Percentiles rank a stretch among this genome's conserved stretches.
Conservation (phyloP, 2,888 invertebrate genomes). For the Cacoxenus indagator region DNA sequence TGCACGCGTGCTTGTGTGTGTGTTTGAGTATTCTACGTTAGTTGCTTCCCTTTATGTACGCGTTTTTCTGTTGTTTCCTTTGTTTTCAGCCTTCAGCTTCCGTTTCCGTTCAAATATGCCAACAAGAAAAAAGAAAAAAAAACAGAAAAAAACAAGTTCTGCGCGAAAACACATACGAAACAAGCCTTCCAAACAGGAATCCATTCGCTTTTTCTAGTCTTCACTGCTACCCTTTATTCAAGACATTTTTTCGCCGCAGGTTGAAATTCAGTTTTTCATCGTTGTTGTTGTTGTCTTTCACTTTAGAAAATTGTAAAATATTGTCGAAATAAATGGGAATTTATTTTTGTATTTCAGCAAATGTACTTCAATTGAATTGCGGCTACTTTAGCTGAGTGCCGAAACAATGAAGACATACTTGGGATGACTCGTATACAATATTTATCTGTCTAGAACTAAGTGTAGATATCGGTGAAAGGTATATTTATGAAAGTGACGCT, state of each 20-base stretch:
- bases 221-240: too few relatives aligned
- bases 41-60: neutral
- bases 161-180: too few relatives aligned
- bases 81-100: slow-evolving; percentile 13
- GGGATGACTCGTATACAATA: neutral
- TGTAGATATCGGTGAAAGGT: too few relatives aligned
- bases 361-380: slow-evolving; percentile 9
- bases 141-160: too few relatives aligned
- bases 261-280: neutral
- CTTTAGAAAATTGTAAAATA: slow-evolving; percentile 62
- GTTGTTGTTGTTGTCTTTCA: slow-evolving; percentile 37
- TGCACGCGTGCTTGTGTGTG: neutral
- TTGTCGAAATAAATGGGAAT: slow-evolving; percentile 56
- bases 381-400: neutral
- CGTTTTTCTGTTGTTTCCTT: neutral
- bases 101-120: neutral
- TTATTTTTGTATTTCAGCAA: slow-evolving; percentile 7
- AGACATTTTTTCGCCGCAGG: slow-evolving; percentile 7
- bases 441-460: too few relatives aligned
- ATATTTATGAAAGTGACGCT: too few relatives aligned
- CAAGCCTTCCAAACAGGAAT: too few relatives aligned
- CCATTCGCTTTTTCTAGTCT: too few relatives aligned
- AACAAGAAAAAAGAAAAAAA: neutral
- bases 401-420: neutral
- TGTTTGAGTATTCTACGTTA: too few relatives aligned